phyloP scores from a whole-genome alignment of 2,797 vertebrate genomes.

The Characodon lateralis region DNA sequence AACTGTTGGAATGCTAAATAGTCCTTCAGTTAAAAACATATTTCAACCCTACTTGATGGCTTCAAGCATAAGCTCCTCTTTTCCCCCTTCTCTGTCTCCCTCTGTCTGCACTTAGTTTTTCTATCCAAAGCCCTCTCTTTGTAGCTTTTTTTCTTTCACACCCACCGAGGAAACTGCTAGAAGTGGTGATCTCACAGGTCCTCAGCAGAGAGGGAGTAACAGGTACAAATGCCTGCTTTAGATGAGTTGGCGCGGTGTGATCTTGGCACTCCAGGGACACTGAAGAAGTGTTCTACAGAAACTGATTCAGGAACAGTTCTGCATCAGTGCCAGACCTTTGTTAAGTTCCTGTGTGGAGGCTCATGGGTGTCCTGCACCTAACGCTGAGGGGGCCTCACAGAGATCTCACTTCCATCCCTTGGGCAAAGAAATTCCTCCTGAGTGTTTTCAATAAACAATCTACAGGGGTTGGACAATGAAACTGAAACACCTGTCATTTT shows the following conservation, averaged over 20 bases:
- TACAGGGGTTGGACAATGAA: conserved; percentile 3
- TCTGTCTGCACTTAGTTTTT: conserved; percentile 35
- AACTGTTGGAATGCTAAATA: background rate
- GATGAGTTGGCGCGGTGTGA: conserved; percentile 49
- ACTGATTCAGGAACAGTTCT: conserved; percentile 41
- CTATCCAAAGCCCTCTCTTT: conserved; percentile 21
- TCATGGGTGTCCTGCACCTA: conserved; percentile 35
- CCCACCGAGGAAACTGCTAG: conserved; percentile 19
- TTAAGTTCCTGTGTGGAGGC: conserved; percentile 28
- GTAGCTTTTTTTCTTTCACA: conserved; percentile 22
- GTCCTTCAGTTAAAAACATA: background rate
- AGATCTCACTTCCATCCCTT: conserved; percentile 60
- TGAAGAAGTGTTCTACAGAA: conserved; percentile 47
- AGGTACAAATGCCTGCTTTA: conserved; percentile 60
- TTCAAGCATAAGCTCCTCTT: conserved; percentile 7
- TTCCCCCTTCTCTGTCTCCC: conserved; percentile 12
- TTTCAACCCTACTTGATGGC: conserved; percentile 3
- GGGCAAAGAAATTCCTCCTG: conserved; percentile 62
- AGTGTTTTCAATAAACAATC: conserved; percentile 75
- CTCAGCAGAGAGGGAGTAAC: conserved; percentile 51
- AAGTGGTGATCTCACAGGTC: conserved; percentile 51
- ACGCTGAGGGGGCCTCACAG: conserved; percentile 28
- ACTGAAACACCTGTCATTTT: too few relatives aligned
- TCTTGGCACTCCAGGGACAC: conserved; percentile 59
- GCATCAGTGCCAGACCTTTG: conserved; percentile 18